A percentile compares a stretch with the other conserved stretches of the same genome.
phyloP scores from a whole-genome alignment of 2,113 vertebrate genomes.

The Vimba vimba region DNA sequence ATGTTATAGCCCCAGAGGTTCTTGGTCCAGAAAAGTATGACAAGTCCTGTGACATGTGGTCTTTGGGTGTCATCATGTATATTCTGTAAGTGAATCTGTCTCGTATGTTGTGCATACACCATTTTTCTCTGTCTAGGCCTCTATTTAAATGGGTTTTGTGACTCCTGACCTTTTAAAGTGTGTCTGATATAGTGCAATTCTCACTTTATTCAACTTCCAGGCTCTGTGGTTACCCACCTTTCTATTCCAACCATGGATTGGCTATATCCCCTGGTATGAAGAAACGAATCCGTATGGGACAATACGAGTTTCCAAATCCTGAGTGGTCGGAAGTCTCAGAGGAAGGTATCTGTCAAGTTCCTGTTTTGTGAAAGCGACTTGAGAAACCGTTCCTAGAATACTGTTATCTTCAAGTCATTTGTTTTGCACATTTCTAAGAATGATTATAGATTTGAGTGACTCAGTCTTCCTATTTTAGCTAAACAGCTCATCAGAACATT shows the following conservation, averaged over 20 bases:
- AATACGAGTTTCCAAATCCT: constrained; percentile 95
- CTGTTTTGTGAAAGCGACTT: constrained; percentile 28
- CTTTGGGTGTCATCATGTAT: constrained; percentile 98
- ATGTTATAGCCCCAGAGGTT: constrained; percentile 89
- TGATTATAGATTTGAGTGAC: constrained; percentile 2
- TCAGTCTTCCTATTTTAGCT: constrained; percentile 72
- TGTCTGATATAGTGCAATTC: not conserved
- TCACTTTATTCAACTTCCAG: constrained; percentile 64
- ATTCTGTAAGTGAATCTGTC: constrained; percentile 71
- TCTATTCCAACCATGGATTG: constrained; percentile 96
- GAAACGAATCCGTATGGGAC: constrained; percentile 92
- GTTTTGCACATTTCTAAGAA: constrained; percentile 11
- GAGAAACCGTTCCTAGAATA: not conserved
- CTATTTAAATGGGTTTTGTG: not conserved
- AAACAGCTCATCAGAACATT: constrained; percentile 93
- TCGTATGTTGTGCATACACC: not conserved
- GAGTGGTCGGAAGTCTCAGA: constrained; percentile 98
- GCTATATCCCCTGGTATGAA: constrained; percentile 99
- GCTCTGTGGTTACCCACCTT: constrained; percentile 95
- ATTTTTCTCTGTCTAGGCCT: not conserved
- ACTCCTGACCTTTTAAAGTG: not conserved
- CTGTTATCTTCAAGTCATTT: not conserved
- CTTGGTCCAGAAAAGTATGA: constrained; percentile 98
- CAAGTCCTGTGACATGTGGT: constrained; percentile 99
- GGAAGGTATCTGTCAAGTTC: constrained; percentile 82